phyloP scores from a whole-genome alignment of 2,113 vertebrate species.

The Leptobrachium ailaonicum region DNA sequence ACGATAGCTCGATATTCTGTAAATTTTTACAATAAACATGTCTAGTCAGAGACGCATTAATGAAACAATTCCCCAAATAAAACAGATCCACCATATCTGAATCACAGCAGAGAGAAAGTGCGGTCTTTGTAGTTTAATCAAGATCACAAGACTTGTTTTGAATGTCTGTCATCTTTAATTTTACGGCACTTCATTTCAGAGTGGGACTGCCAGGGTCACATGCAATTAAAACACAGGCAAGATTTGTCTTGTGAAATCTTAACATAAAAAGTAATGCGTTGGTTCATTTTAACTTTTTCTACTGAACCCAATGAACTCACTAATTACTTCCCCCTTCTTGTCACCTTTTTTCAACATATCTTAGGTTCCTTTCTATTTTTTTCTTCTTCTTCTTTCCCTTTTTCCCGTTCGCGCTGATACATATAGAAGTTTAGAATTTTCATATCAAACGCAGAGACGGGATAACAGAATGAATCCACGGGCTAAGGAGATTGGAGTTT shows the following conservation, averaged over 20 bases:
- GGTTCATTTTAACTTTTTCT: slow-evolving; percentile 84
- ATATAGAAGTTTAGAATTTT: slow-evolving; percentile 77
- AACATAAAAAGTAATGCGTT: slow-evolving; percentile 86
- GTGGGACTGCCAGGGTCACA: slow-evolving; percentile 81
- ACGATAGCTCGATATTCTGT: slow-evolving; percentile 71
- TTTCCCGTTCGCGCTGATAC: slow-evolving; percentile 62
- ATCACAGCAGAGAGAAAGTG: slow-evolving; percentile 81
- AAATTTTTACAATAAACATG: slow-evolving; percentile 88
- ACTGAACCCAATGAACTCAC: slow-evolving; percentile 82
- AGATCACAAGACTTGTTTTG: slow-evolving; percentile 85
- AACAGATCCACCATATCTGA: slow-evolving; percentile 84
- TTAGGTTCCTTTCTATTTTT: slow-evolving; percentile 56
- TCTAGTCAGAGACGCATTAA: slow-evolving; percentile 92
- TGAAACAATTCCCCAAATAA: slow-evolving; percentile 88
- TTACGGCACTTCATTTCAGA: slow-evolving; percentile 84
- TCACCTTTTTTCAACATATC: slow-evolving; percentile 86
- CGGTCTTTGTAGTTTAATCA: slow-evolving; percentile 88
- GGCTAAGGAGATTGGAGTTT: slow-evolving; percentile 66
- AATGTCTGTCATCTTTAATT: slow-evolving; percentile 86
- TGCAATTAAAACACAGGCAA: slow-evolving; percentile 88
- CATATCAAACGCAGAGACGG: slow-evolving; percentile 69
- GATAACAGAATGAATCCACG: slow-evolving; percentile 77
- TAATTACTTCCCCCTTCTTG: slow-evolving; percentile 85
- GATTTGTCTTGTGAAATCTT: slow-evolving; percentile 85
- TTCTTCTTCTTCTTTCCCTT: too few relatives aligned